These are phyloP conservation scores for Dendrolimus houi DNA, from an alignment of 2,888 invertebrate genomes.

Conservation along the genomic window DNA sequence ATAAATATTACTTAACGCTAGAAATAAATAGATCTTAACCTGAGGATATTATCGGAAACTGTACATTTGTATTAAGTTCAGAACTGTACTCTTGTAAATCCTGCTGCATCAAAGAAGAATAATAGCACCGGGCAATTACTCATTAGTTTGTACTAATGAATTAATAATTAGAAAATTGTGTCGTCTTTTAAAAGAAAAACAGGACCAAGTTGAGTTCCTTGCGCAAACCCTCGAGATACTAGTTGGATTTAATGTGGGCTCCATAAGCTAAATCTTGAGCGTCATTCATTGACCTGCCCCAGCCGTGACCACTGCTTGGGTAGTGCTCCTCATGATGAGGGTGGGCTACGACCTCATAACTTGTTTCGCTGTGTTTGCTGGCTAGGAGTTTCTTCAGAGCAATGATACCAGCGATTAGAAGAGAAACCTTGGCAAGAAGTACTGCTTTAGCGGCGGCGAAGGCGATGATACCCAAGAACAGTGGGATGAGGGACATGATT, in stretches of 20 bases:
- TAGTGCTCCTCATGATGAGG: constrained; percentile 78
- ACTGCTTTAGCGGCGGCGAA: constrained; percentile 91
- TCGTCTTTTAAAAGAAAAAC: constrained; percentile 6
- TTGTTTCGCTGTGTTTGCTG: constrained; percentile 80
- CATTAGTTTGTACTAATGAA: not conserved
- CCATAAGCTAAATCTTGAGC: constrained; percentile 78
- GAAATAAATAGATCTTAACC: constrained; percentile 43
- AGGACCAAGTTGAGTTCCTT: constrained; percentile 31
- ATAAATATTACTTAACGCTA: constrained; percentile 60
- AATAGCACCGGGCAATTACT: not conserved
- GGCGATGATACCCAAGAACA: constrained; percentile 84
- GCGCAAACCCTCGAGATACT: constrained; percentile 16
- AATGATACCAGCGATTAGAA: constrained; percentile 85
- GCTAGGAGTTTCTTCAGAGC: constrained; percentile 82
- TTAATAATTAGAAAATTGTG: not conserved
- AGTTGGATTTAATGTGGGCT: constrained; percentile 67
- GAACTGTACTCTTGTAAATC: constrained; percentile 1
- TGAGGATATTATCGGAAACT: too few relatives aligned
- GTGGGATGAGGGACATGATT: constrained; percentile 84
- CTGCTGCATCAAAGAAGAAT: constrained; percentile 1
- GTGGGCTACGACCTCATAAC: constrained; percentile 86
- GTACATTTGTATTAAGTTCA: not conserved
- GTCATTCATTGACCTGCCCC: constrained; percentile 77
- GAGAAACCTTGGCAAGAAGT: constrained; percentile 87
- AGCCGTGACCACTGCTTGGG: constrained; percentile 75